These are phyloP conservation scores for Tor tambroides DNA, from an alignment of 2,113 vertebrate genomes.

Conservation along the genomic window DNA sequence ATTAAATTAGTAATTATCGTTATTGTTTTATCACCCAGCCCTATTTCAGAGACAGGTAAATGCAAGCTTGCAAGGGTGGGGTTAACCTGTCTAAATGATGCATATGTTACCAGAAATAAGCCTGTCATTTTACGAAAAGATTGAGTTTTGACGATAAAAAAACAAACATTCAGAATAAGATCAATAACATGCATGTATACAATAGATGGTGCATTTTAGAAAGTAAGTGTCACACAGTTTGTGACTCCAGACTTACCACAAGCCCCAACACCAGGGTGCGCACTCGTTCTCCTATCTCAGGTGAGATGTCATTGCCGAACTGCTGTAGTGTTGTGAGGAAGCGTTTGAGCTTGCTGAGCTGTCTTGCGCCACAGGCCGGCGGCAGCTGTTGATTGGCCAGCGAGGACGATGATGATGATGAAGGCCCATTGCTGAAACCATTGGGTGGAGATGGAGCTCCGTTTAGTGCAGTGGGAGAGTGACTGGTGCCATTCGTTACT, in stretches of 20 bases:
- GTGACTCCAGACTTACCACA: conserved; percentile 84
- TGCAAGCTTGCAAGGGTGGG: neutral
- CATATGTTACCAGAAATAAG: neutral
- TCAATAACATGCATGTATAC: too few relatives aligned
- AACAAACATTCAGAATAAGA: neutral
- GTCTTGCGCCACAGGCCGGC: conserved; percentile 94
- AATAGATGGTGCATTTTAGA: too few relatives aligned
- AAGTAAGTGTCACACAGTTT: neutral
- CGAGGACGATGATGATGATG: conserved; percentile 96
- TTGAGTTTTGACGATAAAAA: neutral
- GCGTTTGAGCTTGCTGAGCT: conserved; percentile 98
- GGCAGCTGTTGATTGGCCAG: conserved; percentile 99
- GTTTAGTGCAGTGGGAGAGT: conserved; percentile 96
- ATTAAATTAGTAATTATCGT: neutral
- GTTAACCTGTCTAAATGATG: neutral
- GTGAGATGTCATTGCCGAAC: conserved; percentile 99
- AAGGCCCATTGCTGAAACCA: conserved; percentile 97
- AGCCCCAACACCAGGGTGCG: conserved; percentile 96
- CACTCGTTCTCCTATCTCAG: conserved; percentile 96
- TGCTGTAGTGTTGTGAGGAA: conserved; percentile 99
- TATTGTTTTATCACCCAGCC: neutral
- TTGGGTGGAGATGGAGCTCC: conserved; percentile 96
- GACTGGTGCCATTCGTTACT: conserved; percentile 98
- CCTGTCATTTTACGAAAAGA: neutral
- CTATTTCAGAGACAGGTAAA: neutral